Evolutionary conservation across 2,797 vertebrate species (phyloP).

Genomic region (Cichlasoma orientale): DNA sequence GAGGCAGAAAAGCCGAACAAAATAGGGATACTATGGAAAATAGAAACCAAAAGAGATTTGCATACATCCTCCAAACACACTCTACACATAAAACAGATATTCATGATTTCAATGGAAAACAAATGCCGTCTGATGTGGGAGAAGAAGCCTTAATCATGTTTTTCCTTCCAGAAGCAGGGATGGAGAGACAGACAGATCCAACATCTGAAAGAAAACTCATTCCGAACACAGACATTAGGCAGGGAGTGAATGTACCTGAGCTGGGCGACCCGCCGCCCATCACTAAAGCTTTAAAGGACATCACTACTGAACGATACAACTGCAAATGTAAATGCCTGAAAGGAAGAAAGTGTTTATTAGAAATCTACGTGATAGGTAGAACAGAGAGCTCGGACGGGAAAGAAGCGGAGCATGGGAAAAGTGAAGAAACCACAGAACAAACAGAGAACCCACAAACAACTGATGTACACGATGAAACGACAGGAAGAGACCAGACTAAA

Average conservation of each 20-base stretch:
- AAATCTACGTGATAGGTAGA: neutral
- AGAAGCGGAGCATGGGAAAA: slow-evolving; percentile 10
- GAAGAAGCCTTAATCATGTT: slow-evolving; percentile 4
- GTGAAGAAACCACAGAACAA: neutral
- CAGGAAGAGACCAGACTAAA: neutral
- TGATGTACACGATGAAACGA: neutral
- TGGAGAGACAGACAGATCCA: neutral
- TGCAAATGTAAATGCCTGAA: slow-evolving; percentile 8
- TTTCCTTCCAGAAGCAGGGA: slow-evolving; percentile 14
- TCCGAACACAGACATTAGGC: neutral
- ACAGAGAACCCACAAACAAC: neutral
- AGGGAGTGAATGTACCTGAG: slow-evolving; percentile 2
- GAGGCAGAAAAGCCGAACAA: neutral
- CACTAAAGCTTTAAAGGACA: neutral
- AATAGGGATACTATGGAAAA: neutral
- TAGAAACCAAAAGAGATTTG: slow-evolving; percentile 3
- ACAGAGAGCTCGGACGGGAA: neutral
- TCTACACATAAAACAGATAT: neutral
- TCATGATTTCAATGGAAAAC: slow-evolving; percentile 15
- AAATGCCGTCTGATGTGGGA: slow-evolving; percentile 4
- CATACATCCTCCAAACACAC: neutral
- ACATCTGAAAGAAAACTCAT: neutral
- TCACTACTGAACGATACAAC: neutral
- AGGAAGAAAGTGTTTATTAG: neutral
- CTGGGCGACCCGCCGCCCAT: neutral